Evolutionary conservation across 2,888 invertebrate genomes (phyloP).

Genomic region (Diarsia rubi): DNA sequence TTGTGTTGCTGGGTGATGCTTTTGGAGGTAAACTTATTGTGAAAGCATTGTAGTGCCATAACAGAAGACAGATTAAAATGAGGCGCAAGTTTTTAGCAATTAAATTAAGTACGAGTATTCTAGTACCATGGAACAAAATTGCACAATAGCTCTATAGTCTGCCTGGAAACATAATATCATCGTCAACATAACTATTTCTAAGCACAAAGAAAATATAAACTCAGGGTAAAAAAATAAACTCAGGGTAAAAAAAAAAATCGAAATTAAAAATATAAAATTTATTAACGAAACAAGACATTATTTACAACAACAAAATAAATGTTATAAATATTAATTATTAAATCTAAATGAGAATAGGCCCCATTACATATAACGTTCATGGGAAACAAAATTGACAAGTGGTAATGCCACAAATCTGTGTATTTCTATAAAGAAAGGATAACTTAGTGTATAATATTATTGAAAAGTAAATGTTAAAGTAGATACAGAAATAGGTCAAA

Average conservation of each 20-base stretch:
- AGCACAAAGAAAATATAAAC: conserved; percentile 59
- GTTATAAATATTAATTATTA: conserved; percentile 75
- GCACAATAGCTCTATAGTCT: background rate
- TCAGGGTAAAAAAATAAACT: conserved; percentile 68
- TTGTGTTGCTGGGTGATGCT: background rate
- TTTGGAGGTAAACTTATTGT: background rate
- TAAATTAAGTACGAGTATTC: background rate
- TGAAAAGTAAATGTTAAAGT: background rate
- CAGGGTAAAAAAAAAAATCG: conserved; percentile 73
- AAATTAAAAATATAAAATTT: conserved; percentile 84
- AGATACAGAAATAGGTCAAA: background rate
- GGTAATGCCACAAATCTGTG: conserved; percentile 32
- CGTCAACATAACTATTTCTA: conserved; percentile 62
- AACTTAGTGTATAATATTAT: background rate
- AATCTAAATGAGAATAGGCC: conserved; percentile 81
- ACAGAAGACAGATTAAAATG: background rate
- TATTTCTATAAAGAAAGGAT: background rate
- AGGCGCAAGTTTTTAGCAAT: background rate
- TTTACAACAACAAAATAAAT: conserved; percentile 85
- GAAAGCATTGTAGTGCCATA: background rate
- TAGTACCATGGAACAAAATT: conserved; percentile 15
- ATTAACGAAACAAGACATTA: conserved; percentile 86
- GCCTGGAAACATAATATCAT: background rate
- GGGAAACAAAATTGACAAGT: conserved; percentile 50
- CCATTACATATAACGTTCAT: conserved; percentile 58